Evolutionary conservation across 1,140 invertebrate genomes (phyloP), one percentile per base, ranked within the genome.

Genomic region (Drosophila leontia): DNA sequence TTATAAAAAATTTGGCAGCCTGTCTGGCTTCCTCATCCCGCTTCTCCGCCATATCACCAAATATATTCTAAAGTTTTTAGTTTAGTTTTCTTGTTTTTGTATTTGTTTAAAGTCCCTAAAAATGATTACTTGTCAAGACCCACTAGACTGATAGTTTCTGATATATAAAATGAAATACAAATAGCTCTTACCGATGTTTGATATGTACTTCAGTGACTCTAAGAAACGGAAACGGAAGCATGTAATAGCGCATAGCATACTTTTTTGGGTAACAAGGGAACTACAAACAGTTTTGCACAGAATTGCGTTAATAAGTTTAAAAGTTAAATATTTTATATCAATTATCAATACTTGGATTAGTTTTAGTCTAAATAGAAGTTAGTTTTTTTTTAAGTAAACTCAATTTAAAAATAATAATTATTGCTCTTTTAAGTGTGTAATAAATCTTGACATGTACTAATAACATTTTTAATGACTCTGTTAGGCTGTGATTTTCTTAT

Each of bases 1-100:
- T 29, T 1, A 17, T 17, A 35, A 70, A 63, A 8, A 70, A 77
- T 9, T 23, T 37, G 7, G 47, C 13, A 2, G 63, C 50, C 34
- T 35, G 53, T 8, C 32, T 44, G 19, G 11, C 29, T 15, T 35
- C n/a, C 15, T 17, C 39, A 26, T 42, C 15, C 19, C 7, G 17
- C 15, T 67, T 39, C 7, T 26, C 34, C 7, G 35, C 51, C 61
- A 39, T 53, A 26, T 35, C 12, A 19, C 1, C n/a, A 29, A 11
- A 13, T 9, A n/a, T n/a, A 17, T 13, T 39, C 23, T 23, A 0
- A 13, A 3, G 19, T 26, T 37, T 19, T 47, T 7, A 37, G 3
- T 11, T 15, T 26, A 41, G 13, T 34, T 41, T 7, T 42, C 1
- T 11, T 34, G 5, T 17, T 34, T 34, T 39, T 39, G 13, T 23